Evolutionary conservation across 2,797 vertebrate species (phyloP).

Genomic region (Hippoglossus hippoglossus): DNA sequence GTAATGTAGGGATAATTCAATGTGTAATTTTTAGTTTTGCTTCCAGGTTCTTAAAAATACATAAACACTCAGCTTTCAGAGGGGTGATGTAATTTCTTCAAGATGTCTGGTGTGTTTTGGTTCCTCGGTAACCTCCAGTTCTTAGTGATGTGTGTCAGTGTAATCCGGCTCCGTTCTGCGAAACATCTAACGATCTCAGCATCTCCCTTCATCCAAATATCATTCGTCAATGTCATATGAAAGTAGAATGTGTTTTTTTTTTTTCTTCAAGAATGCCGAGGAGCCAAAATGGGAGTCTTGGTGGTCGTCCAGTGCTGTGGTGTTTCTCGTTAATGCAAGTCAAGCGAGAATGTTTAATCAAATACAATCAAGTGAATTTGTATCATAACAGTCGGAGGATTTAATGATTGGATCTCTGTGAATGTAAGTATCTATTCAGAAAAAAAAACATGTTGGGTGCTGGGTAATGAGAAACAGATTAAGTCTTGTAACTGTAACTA

Average conservation of each 20-base stretch:
- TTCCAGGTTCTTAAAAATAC: conserved; percentile 76
- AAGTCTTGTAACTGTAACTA: conserved; percentile 19
- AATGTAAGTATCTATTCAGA: conserved; percentile 48
- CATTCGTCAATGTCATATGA: conserved; percentile 84
- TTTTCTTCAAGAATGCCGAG: conserved; percentile 47
- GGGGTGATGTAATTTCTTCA: conserved; percentile 82
- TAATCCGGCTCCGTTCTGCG: conserved; percentile 74
- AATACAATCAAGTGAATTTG: conserved; percentile 77
- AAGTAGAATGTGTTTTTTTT: conserved; percentile 69
- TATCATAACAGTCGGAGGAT: conserved; percentile 68
- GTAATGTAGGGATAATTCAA: conserved; percentile 63
- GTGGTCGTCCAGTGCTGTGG: conserved; percentile 70
- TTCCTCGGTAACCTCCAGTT: conserved; percentile 65
- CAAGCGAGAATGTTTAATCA: conserved; percentile 74
- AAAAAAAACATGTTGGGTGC: conserved; percentile 7
- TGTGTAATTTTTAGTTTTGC: conserved; percentile 73
- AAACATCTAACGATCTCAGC: conserved; percentile 79
- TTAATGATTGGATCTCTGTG: conserved; percentile 61
- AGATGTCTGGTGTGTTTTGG: conserved; percentile 79
- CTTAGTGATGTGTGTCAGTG: conserved; percentile 74
- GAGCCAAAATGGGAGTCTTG: conserved; percentile 63
- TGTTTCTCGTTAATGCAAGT: conserved; percentile 73
- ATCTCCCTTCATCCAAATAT: conserved; percentile 82
- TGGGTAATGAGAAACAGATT: conserved; percentile 61
- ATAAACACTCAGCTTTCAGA: conserved; percentile 75